These are phyloP conservation scores for Drosophila nr. perissopoda DNA, from an alignment of 2,888 invertebrate species.

Conservation along the genomic window DNA sequence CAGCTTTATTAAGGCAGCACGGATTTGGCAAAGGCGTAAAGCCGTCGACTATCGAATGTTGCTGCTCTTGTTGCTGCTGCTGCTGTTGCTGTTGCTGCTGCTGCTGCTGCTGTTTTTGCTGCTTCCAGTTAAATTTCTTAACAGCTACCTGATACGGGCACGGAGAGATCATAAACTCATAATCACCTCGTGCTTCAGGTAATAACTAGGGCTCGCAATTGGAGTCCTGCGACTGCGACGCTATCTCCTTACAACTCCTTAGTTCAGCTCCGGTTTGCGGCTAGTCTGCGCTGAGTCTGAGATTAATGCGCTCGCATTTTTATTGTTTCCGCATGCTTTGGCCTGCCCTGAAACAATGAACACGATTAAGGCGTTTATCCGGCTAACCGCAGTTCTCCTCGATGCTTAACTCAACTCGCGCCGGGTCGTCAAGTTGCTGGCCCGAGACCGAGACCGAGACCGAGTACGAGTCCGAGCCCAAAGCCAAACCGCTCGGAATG, in stretches of 20 bases:
- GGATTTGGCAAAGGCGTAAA: constrained; percentile 66
- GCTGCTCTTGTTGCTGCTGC: constrained; percentile 2
- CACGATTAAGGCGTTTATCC: constrained; percentile 81
- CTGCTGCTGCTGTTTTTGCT: background rate
- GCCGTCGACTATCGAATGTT: constrained; percentile 40
- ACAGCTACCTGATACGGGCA: constrained; percentile 29
- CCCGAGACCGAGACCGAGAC: constrained; percentile 9
- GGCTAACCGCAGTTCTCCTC: constrained; percentile 72
- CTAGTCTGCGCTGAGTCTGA: constrained; percentile 15
- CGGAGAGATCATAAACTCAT: constrained; percentile 75
- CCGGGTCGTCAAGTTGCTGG: constrained; percentile 13
- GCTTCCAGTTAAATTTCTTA: constrained; percentile 56
- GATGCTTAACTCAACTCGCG: constrained; percentile 14
- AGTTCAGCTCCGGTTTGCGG: constrained; percentile 18
- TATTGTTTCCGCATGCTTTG: constrained; percentile 70
- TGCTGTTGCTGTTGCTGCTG: too few species aligned
- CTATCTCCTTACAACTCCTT: constrained; percentile 7
- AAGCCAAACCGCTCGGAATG: constrained; percentile 57
- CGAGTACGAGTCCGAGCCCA: constrained; percentile 2
- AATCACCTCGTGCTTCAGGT: constrained; percentile 72
- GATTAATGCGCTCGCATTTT: constrained; percentile 70
- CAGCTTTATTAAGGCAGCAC: constrained; percentile 60
- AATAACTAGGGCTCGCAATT: constrained; percentile 60
- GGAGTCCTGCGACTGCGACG: constrained; percentile 29
- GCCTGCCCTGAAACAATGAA: constrained; percentile 69